These are phyloP conservation scores for Ptychodera flava DNA, from an alignment of 35 echinoderm and acorn worm species.

Conservation along the genomic window DNA sequence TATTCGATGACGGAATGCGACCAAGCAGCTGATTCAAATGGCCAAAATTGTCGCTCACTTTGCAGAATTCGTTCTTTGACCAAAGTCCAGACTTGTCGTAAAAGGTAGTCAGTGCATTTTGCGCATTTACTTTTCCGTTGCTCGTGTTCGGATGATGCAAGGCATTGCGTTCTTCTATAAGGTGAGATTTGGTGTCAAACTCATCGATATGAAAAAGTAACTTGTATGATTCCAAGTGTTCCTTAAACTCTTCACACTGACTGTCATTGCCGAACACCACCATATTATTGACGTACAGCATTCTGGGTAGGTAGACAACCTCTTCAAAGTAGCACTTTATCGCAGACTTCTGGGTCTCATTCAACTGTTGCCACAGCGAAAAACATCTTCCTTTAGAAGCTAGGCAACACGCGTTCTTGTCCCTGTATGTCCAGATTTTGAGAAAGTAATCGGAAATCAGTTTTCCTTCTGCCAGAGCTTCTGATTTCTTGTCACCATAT, in stretches of 20 bases:
- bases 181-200: neutral
- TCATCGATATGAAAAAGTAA: neutral
- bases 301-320: neutral
- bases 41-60: no score
- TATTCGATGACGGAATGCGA: no score
- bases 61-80: no score
- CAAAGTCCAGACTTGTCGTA: no score
- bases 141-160: neutral
- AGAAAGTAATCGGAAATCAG: neutral
- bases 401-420: neutral
- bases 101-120: no score
- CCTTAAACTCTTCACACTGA: neutral
- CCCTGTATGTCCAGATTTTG: neutral
- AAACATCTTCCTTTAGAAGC: neutral
- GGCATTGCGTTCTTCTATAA: neutral
- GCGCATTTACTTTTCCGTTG: no score
- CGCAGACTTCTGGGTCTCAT: neutral
- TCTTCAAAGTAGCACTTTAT: neutral
- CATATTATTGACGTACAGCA: neutral
- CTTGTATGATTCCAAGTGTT: neutral
- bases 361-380: neutral
- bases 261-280: neutral
- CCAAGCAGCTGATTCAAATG: no score
- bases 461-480: neutral
- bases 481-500: neutral